Percentiles rank a stretch among this genome's conserved stretches.
Evolutionary conservation across 2,797 vertebrate genomes (phyloP).

Genomic region (Mormyrops attenuatus): DNA sequence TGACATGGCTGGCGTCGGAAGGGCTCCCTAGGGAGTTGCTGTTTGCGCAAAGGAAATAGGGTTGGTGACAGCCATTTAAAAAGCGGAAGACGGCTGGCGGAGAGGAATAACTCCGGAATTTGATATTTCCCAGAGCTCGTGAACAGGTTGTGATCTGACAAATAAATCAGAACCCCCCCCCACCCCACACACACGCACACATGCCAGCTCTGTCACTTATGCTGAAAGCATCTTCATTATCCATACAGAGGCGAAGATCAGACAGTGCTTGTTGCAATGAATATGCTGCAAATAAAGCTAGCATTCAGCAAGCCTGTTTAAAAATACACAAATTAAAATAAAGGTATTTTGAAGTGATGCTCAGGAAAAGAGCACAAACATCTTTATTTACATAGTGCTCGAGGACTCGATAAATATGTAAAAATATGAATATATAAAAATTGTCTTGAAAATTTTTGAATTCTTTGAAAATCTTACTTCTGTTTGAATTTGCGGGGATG

Average conservation of each 20-base stretch:
- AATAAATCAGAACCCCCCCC: background rate
- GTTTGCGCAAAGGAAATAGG: constrained; percentile 8
- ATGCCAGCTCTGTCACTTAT: background rate
- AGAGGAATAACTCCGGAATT: constrained; percentile 5
- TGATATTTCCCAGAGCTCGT: constrained; percentile 26
- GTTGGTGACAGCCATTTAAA: constrained; percentile 18
- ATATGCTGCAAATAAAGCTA: background rate
- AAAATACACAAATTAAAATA: background rate
- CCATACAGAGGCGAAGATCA: constrained; percentile 17
- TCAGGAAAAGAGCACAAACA: background rate
- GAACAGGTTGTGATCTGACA: constrained; percentile 37
- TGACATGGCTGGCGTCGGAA: constrained; percentile 17
- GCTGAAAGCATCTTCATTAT: background rate
- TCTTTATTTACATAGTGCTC: background rate
- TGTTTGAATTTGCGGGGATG: background rate
- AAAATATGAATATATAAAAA: constrained; percentile 2
- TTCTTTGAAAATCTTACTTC: background rate
- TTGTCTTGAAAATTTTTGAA: background rate
- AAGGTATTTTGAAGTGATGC: constrained; percentile 6
- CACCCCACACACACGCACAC: background rate
- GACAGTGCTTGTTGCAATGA: background rate
- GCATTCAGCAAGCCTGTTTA: background rate
- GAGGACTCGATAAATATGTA: constrained; percentile 1
- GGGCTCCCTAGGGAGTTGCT: background rate
- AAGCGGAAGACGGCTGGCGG: constrained; percentile 1